Evolutionary conservation across 2,797 vertebrate genomes (phyloP), one percentile per base, ranked within the genome.

Genomic region (Tadarida brasiliensis): DNA sequence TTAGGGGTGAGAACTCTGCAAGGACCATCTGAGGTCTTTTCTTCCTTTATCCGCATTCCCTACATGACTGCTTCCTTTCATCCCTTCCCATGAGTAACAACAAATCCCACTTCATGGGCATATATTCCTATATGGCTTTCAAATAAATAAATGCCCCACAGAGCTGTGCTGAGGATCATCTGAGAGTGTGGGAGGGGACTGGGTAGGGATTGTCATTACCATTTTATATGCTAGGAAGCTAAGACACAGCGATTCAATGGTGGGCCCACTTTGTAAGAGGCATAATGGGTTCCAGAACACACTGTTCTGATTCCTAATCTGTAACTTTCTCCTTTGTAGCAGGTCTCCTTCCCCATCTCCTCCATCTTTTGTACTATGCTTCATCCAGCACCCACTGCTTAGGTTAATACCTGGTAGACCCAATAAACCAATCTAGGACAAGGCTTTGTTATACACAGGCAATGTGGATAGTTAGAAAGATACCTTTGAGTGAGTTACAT

Each of bases 101-200:
- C 16, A 86, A 33, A 2, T 30, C 16, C 51, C 3, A 0, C 28
- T 33, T 26, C 30, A 17, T 51, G 77, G 19, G 24, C 2, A 0
- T 35, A 12, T 54, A 16, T 22, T 51, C n/a, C 47, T 82, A 5
- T n/a, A 24, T 7, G 24, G 4, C 74, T 88, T 90, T 57, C 47
- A 86, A 81, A 49, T 44, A 86, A 81, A 49, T 44, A 20, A 39
- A 39, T 8, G 24, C 57, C 9, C 35, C 14, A 39, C 47, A 84
- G 28, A 49, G n/a, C 10, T 26, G 49, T 30, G 17, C 47, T 67
- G 56, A 70, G 33, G 49, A 30, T 65, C n/a, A 28, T 61, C 24
- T 59, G 39, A 78, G 56, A 87, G 11, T 7, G 11, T 49, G 54
- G 30, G 20, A 77, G 5, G 28, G 28, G 2, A 0, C 20, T 49